Conservation (phyloP, 2,113 vertebrate species). For the Piprites chloris region DNA sequence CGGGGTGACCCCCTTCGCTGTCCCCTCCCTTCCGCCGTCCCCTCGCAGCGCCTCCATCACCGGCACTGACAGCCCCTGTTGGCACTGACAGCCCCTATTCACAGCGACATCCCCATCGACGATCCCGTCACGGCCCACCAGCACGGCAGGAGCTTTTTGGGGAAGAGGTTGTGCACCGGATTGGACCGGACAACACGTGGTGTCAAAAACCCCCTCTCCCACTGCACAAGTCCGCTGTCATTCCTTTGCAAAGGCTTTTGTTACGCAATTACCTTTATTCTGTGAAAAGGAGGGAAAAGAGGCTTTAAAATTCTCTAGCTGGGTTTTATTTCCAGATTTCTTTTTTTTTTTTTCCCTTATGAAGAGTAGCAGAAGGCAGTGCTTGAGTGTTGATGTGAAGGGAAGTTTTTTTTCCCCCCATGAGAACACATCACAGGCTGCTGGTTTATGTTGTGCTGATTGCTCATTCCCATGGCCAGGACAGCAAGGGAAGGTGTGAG, state of each 20-base stretch:
- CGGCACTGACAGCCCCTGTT: slow-evolving; percentile 9
- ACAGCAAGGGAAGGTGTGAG: not conserved
- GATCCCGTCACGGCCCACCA: not conserved
- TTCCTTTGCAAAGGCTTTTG: not conserved
- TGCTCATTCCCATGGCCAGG: not conserved
- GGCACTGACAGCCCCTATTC: slow-evolving; percentile 23
- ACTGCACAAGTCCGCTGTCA: not conserved
- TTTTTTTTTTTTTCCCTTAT: not conserved
- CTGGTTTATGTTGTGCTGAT: not conserved
- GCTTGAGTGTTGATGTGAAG: not conserved
- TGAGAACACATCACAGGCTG: not conserved
- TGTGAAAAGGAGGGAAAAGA: not conserved
- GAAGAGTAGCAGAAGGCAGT: not conserved
- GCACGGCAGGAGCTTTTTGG: not conserved
- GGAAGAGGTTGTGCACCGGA: no score
- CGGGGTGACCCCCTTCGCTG: not conserved
- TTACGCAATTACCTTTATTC: not conserved
- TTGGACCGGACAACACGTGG: rapidly evolving
- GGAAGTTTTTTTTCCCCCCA: not conserved
- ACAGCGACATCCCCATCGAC: not conserved
- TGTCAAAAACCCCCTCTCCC: not conserved
- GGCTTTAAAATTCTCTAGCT: not conserved
- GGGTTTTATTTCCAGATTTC: not conserved
- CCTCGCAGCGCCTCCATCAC: not conserved
- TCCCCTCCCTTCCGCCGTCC: not conserved